Conservation (phyloP, 2,797 vertebrate genomes). For the Brachymystax lenok region DNA sequence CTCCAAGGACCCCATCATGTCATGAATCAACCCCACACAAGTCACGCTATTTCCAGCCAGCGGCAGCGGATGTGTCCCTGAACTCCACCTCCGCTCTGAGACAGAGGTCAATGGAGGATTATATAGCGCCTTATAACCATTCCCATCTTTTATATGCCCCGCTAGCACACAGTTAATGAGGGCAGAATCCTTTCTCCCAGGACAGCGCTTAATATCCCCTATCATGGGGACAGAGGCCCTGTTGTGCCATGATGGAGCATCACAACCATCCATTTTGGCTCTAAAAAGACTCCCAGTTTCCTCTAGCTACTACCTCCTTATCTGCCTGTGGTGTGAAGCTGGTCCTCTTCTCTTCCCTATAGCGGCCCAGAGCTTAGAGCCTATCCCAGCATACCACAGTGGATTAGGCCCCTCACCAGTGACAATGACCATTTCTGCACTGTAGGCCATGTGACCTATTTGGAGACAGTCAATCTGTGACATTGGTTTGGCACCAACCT, state of each 20-base stretch:
- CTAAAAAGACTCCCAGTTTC: slow-evolving; percentile 45
- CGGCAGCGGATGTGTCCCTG: background rate
- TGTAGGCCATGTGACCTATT: slow-evolving; percentile 52
- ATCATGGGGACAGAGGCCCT: slow-evolving; percentile 40
- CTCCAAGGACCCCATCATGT: slow-evolving; percentile 15
- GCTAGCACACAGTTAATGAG: slow-evolving; percentile 16
- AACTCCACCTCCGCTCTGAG: background rate
- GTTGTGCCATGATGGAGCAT: slow-evolving; percentile 38
- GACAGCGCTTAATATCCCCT: slow-evolving; percentile 39
- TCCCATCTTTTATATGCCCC: slow-evolving; percentile 37
- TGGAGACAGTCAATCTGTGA: slow-evolving; percentile 20
- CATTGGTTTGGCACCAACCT: slow-evolving; percentile 12
- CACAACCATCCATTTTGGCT: slow-evolving; percentile 54
- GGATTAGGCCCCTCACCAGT: slow-evolving; percentile 58
- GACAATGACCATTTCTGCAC: slow-evolving; percentile 44
- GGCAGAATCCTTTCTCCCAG: slow-evolving; percentile 26
- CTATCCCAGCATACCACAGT: slow-evolving; percentile 36
- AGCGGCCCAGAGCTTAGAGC: slow-evolving; percentile 22
- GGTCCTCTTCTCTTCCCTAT: background rate
- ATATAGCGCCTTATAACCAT: slow-evolving; percentile 37
- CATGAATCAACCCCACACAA: slow-evolving; percentile 40
- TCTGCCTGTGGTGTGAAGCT: background rate
- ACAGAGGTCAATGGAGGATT: slow-evolving; percentile 46
- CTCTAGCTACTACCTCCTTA: background rate
- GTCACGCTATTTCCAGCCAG: slow-evolving; percentile 4